Base-by-base conservation (phyloP, 2,888 invertebrate genomes). In the Ochlodes sylvanus region DNA sequence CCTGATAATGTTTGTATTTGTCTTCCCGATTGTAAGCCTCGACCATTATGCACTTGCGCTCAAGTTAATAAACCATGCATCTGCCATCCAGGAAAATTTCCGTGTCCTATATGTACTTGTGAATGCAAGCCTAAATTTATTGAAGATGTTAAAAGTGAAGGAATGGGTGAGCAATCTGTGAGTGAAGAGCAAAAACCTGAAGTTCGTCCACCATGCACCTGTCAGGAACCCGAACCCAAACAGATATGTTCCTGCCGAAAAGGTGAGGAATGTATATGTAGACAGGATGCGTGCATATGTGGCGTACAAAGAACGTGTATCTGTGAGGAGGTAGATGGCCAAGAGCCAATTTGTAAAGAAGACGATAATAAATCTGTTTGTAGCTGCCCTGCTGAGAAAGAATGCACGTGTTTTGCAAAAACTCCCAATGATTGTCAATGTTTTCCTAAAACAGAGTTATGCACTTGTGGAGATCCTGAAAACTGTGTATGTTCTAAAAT, bases 61-160 rank as follows among this genome's bases (percentile, higher is more conserved):
- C 52, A 81, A 17, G 71, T 91, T 32, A 79, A 85, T n/a, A 89
- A 86, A 71, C 90, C 90, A 34, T 92, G 92, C 70, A 72, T 89
- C 68, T 93, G 92, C 71, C 71, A 83, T 47, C 76, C 80, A 1
- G 80, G 73, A 32, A 85, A 83, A 69, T 87, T 79, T 76, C 86
- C 90, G n/a, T 78, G 71, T 66, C 86, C 89, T 47, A 64, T 87
- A 65, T 92, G 92, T 70, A 73, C 73, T 42, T 92, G 92, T 74
- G 80, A 85, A 74, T 68, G 75, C 68, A 88, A 89, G 69, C 85
- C 86, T 7, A 71, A 69, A 55, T 61, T 68, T 58, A 68, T 69
- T 34, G 66, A 76, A 32, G 70, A 77, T 15, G 65, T 71, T 7
- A 71, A 74, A 57, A 74, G 72, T 38, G 76, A 73, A 21, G 72